phyloP scores from a whole-genome alignment of 1,140 invertebrate genomes.

The Drosophila orosa region DNA sequence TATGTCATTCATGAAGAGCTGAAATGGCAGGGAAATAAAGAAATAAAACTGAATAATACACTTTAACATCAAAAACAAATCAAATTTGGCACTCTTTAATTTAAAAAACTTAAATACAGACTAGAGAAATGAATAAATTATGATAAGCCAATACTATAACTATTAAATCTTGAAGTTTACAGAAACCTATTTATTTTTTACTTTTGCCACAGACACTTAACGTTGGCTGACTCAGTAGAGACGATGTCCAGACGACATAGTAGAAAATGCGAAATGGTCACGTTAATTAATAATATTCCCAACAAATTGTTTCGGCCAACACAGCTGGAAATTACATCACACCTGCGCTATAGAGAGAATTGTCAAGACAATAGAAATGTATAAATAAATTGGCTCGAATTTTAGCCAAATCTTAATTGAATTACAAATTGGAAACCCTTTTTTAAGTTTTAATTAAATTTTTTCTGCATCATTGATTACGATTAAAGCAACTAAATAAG shows the following conservation, averaged over 20 bases:
- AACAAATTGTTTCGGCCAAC: constrained; percentile 23
- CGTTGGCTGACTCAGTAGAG: neutral
- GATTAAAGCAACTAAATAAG: no score
- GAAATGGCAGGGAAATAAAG: constrained; percentile 1
- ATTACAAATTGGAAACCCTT: neutral
- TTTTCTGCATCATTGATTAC: no score
- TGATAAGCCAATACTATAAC: neutral
- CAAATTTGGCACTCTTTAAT: neutral
- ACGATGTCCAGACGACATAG: constrained; percentile 10
- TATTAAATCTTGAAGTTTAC: neutral
- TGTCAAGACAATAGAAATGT: neutral
- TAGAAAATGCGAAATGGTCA: constrained; percentile 66
- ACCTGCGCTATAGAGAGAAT: neutral
- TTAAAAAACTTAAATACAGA: neutral
- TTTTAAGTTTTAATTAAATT: no score
- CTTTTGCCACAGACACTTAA: neutral
- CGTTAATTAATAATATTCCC: constrained; percentile 55
- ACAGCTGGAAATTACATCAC: constrained; percentile 53
- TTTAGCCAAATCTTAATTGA: neutral
- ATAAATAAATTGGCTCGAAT: neutral
- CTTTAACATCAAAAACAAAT: neutral
- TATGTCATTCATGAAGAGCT: constrained; percentile 22
- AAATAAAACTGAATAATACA: neutral
- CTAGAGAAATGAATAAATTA: neutral
- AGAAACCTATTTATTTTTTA: neutral